Percentiles rank a stretch among this genome's conserved stretches.
phyloP scores from a whole-genome alignment of 2,888 invertebrate species.

The Agriotes lineatus region DNA sequence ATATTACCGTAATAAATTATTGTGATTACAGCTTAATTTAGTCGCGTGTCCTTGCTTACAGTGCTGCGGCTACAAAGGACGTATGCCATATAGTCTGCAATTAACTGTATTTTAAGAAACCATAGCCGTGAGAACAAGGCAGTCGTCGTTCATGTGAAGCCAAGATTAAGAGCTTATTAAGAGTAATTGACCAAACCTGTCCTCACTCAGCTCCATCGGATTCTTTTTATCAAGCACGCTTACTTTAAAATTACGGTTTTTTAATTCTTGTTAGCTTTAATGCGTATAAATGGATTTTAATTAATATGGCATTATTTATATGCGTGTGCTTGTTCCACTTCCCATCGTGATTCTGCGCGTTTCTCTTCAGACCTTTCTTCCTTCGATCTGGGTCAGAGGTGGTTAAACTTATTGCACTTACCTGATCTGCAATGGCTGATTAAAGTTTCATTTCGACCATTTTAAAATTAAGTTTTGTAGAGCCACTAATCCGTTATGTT shows the following conservation, averaged over 20 bases:
- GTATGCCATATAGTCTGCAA: slow-evolving; percentile 5
- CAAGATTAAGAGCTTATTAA: slow-evolving; percentile 3
- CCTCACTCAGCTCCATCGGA: not conserved
- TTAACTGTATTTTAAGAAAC: slow-evolving; percentile 29
- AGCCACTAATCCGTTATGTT: no score
- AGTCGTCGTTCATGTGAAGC: slow-evolving; percentile 19
- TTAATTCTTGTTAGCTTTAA: not conserved
- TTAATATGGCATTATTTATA: not conserved
- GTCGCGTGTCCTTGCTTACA: slow-evolving; percentile 14
- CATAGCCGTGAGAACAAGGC: slow-evolving; percentile 26
- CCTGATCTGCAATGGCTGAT: no score
- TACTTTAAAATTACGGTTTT: not conserved
- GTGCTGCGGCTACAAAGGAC: slow-evolving; percentile 25
- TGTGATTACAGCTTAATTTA: slow-evolving; percentile 20
- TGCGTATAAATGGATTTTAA: no score
- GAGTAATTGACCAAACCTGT: slow-evolving; percentile 3
- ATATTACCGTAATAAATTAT: slow-evolving; percentile 13
- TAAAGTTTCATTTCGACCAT: no score
- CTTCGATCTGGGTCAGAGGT: no score
- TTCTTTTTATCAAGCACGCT: not conserved
- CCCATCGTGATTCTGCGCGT: not conserved
- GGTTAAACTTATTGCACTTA: no score
- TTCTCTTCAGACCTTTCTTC: not conserved
- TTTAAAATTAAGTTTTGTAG: no score
- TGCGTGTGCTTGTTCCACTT: not conserved